Percentiles rank a stretch among this genome's conserved stretches.
phyloP scores from a whole-genome alignment of 1,140 invertebrate species.

The Condylostylus longicornis region DNA sequence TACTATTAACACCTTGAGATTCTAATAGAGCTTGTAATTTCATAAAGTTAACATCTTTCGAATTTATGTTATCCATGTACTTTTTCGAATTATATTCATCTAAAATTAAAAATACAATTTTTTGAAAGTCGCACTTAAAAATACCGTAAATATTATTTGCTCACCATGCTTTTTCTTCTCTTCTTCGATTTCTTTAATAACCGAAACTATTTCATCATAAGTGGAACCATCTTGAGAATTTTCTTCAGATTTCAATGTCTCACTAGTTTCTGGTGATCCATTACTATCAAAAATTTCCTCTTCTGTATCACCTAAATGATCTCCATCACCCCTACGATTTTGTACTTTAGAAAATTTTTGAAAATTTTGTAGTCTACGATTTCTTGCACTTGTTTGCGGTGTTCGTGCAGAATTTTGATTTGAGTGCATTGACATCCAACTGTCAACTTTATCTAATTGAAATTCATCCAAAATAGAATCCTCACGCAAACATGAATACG shows the following conservation, averaged over 20 bases:
- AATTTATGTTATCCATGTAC: not conserved
- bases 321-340: slow-evolving; percentile 3
- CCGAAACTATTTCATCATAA: slow-evolving; percentile 29
- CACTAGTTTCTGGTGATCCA: slow-evolving; percentile 19
- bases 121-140: not conserved
- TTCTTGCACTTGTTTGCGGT: slow-evolving; percentile 3
- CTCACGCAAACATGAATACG: slow-evolving; percentile 19
- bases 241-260: slow-evolving; percentile 21
- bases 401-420: not conserved
- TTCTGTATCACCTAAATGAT: not conserved
- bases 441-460: slow-evolving; percentile 30
- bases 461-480: slow-evolving; percentile 28
- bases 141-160: not conserved
- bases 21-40: too few species aligned
- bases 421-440: slow-evolving; percentile 25
- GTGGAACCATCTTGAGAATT: slow-evolving; percentile 24
- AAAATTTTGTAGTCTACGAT: slow-evolving; percentile 11
- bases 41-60: too few species aligned
- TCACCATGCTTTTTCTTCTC: slow-evolving; percentile 23
- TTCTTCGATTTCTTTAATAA: slow-evolving; percentile 32
- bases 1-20: slow-evolving; percentile 7
- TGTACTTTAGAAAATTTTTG: slow-evolving; percentile 14
- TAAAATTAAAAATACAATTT: not conserved
- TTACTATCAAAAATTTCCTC: slow-evolving; percentile 11
- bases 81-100: not conserved